Evolutionary conservation across 2,888 invertebrate genomes (phyloP).

Genomic region (Euproctis similis): DNA sequence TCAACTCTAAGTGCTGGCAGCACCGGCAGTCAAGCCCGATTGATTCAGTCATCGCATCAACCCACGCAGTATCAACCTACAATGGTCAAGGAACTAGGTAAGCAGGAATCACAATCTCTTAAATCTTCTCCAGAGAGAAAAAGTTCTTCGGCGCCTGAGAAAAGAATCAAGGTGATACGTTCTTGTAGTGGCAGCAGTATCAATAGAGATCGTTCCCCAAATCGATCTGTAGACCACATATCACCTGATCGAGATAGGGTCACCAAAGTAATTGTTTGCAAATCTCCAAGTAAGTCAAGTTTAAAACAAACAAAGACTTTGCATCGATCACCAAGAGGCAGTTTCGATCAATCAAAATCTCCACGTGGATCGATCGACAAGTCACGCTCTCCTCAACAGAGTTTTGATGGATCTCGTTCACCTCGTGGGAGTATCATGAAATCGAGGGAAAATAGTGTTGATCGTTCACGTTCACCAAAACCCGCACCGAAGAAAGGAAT

Average conservation of each 20-base stretch:
- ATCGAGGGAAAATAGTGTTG: slow-evolving; percentile 62
- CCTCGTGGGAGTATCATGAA: slow-evolving; percentile 70
- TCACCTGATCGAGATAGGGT: slow-evolving; percentile 64
- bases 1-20: slow-evolving; percentile 95
- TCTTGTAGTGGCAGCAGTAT: slow-evolving; percentile 74
- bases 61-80: slow-evolving; percentile 94
- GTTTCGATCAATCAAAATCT: slow-evolving; percentile 66
- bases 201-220: slow-evolving; percentile 62
- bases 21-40: slow-evolving; percentile 93
- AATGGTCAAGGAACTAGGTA: slow-evolving; percentile 92
- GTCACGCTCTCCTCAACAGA: slow-evolving; percentile 73
- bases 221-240: slow-evolving; percentile 40
- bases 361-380: slow-evolving; percentile 76
- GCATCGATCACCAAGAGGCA: slow-evolving; percentile 73
- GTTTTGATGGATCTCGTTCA: slow-evolving; percentile 69
- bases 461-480: slow-evolving; percentile 63
- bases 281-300: slow-evolving; percentile 68
- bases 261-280: slow-evolving; percentile 69
- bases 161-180: slow-evolving; percentile 65
- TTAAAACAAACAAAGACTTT: slow-evolving; percentile 57
- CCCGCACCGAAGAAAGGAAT: slow-evolving; percentile 70
- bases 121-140: slow-evolving; percentile 71
- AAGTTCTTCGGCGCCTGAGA: slow-evolving; percentile 40
- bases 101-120: slow-evolving; percentile 74
- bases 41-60: slow-evolving; percentile 95